Evolutionary conservation across 2,888 invertebrate species (phyloP).

Genomic region (Busseola fusca): DNA sequence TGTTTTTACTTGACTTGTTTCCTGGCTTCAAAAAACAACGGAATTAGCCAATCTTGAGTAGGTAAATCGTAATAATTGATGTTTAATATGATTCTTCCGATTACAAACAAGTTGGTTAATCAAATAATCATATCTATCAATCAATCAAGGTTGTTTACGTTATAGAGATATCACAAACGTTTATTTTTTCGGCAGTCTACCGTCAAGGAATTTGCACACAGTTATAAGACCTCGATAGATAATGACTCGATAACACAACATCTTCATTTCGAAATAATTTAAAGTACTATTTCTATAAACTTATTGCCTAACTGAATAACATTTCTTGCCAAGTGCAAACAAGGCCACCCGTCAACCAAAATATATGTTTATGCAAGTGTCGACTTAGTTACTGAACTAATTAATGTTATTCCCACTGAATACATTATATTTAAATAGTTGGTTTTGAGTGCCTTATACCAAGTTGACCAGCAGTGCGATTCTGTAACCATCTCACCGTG

Average conservation of each 20-base stretch:
- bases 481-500: too few relatives aligned
- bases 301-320: slow-evolving; percentile 43
- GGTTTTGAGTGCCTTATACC: neutral
- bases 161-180: slow-evolving; percentile 12
- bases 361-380: slow-evolving; percentile 38
- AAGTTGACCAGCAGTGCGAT: neutral
- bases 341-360: slow-evolving; percentile 41
- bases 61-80: slow-evolving; percentile 29
- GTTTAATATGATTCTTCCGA: slow-evolving; percentile 36
- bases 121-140: slow-evolving; percentile 13
- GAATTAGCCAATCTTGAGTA: slow-evolving; percentile 27
- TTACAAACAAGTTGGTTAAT: slow-evolving; percentile 27
- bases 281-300: slow-evolving; percentile 44
- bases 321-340: slow-evolving; percentile 45
- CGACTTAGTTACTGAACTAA: slow-evolving; percentile 28
- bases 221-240: slow-evolving; percentile 4
- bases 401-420: slow-evolving; percentile 18
- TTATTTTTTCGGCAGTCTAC: slow-evolving; percentile 8
- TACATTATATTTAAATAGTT: neutral
- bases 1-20: slow-evolving; percentile 44
- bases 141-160: slow-evolving; percentile 11
- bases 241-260: slow-evolving; percentile 16
- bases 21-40: slow-evolving; percentile 29
- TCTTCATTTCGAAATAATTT: slow-evolving; percentile 48
- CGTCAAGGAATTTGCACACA: slow-evolving; percentile 6